Evolutionary conservation across 2,113 vertebrate genomes (phyloP), one percentile per base, ranked within the genome.

Genomic region (Ibidorhyncha struthersii): DNA sequence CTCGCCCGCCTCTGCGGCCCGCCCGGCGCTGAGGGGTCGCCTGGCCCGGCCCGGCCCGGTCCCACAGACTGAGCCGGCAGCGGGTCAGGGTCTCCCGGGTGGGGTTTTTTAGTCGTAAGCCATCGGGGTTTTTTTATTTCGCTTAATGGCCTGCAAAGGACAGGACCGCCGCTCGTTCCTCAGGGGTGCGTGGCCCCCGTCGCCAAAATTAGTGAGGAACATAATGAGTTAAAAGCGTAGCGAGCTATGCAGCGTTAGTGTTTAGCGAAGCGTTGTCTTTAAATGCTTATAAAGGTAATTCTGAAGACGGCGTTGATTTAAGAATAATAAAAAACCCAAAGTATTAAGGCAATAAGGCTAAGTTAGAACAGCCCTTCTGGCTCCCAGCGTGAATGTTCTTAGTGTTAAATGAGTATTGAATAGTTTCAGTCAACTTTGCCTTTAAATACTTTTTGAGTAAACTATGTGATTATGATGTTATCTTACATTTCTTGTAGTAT

Each of bases 381-480:
- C 38, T 62, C 22, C 23, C 15, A 2, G 4, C 6, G 25, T 29
- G 47, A 32, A 6, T 26, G 14, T 23, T 30, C 1, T 2, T 14
- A 3, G 45, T 26, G 40, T 43, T 78, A 13, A 55, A 27, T 1
- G 5, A 14, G 19, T 11, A 1, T 4, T 1, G 34, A 38, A 20
- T 27, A 32, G 4, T 10, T 81, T 49, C 50, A 5, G 36, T 43
- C 10, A 56, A 8, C 38, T 95, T 79, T 32, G 29, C 36, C 14
- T 87, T 53, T 30, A n/a, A 25, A 14, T 32, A 2, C 14, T 52
- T 11, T 5, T 4, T 6, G 4, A 43, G 25, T 32, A 32, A 71
- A 10, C 19, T 22, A 0, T 3, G 21, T 2, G 49, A 14, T 34
- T 7, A 0, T 22, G n/a, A 3, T 34, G 9, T 20, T 45, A 1